Evolutionary conservation across 2,888 invertebrate genomes (phyloP), one percentile per base, ranked within the genome.

Genomic region (Hoplodrina ambigua): DNA sequence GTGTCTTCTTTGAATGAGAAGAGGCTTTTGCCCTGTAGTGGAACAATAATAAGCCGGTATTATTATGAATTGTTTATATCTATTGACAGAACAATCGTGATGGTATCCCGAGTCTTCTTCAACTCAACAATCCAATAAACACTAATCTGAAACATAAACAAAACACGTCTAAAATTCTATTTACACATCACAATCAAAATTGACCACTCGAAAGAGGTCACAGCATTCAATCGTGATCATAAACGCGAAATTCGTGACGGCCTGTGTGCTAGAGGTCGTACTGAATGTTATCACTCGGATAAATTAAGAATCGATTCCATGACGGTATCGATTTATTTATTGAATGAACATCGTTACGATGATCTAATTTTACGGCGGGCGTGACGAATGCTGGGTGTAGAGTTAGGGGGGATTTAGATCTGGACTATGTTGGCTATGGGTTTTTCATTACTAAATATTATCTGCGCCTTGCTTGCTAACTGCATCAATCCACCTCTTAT

Each of bases 281-380:
- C 80, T 75, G 82, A 86, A 85, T 86, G 88, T 88, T 88, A 89
- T 88, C 87, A 91, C 88, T 89, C 87, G 88, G 89, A 88, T 91
- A 88, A 89, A 91, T 89, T 89, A 88, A 87, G 86, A 89, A 91
- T 88, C 87, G 86, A 87, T 86, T 76, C 82, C 82, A 86, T 86
- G 89, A 88, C 84, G 80, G 83, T 82, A 88, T 87, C 88, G 88
- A 89, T 89, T 88, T 89, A 88, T 90, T 90, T 90, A 88, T 85
- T 79, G 81, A 85, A 84, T 85, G 81, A 85, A 57, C 62, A 74
- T 69, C 81, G 85, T 82, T 84, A 85, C 84, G 92, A 93, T 93
- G 93, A 93, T 93, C 93, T 93, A 92, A 93, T 93, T 93, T 90
- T 83, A 86, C 83, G 79, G 84, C 82, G 82, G 83, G 84, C 88